Percentiles rank a stretch among this genome's conserved stretches.
These are phyloP conservation scores for Nasonia vitripennis DNA, from an alignment of 1,140 invertebrate genomes.

Conservation along the genomic window DNA sequence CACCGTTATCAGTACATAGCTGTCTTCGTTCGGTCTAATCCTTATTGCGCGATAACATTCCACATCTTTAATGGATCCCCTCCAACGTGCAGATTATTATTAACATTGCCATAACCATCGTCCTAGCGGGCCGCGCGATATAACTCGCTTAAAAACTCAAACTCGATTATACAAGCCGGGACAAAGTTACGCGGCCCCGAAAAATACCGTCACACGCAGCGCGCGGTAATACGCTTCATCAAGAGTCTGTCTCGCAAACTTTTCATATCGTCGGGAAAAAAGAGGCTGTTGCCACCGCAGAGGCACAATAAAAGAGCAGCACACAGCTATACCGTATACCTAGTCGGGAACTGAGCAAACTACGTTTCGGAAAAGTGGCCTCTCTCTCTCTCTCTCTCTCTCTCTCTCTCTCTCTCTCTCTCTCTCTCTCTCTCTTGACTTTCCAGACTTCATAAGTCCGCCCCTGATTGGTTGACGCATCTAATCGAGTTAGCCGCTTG, in stretches of 20 bases:
- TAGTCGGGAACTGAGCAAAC: conserved; percentile 18
- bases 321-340: not conserved
- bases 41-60: not conserved
- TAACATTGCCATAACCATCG: not conserved
- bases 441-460: conserved; percentile 33
- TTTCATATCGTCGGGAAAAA: not conserved
- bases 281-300: not conserved
- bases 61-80: not conserved
- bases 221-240: not conserved
- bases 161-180: not conserved
- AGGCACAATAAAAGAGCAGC: not conserved
- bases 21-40: not conserved
- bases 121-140: not conserved
- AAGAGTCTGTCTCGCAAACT: not conserved
- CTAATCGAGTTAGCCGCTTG: conserved; percentile 51
- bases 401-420: not conserved
- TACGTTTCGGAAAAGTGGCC: conserved; percentile 32
- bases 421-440: not conserved
- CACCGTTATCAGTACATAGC: not conserved
- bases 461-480: conserved; percentile 43
- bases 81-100: not conserved
- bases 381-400: not conserved
- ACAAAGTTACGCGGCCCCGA: not conserved
- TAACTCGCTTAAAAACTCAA: not conserved
- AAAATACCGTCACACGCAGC: not conserved